phyloP scores from a whole-genome alignment of 1,140 invertebrate species.

The Eufriesea mexicana region DNA sequence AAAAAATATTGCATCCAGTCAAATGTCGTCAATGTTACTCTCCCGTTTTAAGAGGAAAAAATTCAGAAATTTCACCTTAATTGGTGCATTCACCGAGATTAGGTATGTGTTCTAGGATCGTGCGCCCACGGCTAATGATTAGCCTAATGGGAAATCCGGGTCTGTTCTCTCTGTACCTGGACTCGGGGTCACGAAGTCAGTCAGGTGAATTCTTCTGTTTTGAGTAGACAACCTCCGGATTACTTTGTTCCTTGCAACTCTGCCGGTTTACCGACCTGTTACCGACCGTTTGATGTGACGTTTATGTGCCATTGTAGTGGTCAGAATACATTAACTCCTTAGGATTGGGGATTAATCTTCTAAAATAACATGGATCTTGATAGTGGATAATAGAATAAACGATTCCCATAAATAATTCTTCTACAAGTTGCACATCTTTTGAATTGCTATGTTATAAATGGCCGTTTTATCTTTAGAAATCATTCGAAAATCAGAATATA shows the following conservation, averaged over 20 bases:
- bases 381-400: neutral
- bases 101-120: constrained; percentile 51
- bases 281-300: constrained; percentile 11
- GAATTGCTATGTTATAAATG: neutral
- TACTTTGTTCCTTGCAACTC: constrained; percentile 47
- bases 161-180: constrained; percentile 44
- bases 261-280: constrained; percentile 25
- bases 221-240: constrained; percentile 51
- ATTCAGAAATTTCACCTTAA: constrained; percentile 49
- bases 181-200: constrained; percentile 57
- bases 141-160: constrained; percentile 63
- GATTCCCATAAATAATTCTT: neutral
- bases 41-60: neutral
- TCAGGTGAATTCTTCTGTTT: constrained; percentile 62
- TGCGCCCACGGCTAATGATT: constrained; percentile 56
- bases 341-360: constrained; percentile 2
- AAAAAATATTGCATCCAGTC: neutral
- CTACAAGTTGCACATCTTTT: too few relatives aligned
- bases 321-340: constrained; percentile 8
- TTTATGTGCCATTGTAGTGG: constrained; percentile 14
- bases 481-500: neutral
- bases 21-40: neutral
- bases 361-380: neutral
- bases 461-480: too few relatives aligned
- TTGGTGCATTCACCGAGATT: constrained; percentile 56